Evolutionary conservation across 2,113 vertebrate species (phyloP), one percentile per base, ranked within the genome.

Genomic region (Thermophis baileyi): DNA sequence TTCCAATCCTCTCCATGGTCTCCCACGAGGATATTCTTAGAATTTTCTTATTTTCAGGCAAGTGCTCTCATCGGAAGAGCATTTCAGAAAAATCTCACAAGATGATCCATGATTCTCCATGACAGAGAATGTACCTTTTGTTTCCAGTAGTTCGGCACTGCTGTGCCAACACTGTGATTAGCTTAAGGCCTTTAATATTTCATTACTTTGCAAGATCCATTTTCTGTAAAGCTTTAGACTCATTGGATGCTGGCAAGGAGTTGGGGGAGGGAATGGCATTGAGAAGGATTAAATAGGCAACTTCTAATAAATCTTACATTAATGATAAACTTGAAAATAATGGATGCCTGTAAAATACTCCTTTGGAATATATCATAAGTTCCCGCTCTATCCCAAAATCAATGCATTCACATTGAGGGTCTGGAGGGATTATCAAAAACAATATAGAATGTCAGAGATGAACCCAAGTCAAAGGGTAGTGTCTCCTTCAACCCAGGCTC

Each of bases 1-100:
- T 93, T 40, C 54, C 89, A 86, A 51, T 46, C 89, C 89, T 93
- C 86, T 85, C 89, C 81, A 55, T 57, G 51, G 63, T 90, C 89
- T 93, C 92, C 92, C 92, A 93, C 81, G 10, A 53, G 54, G 81
- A 63, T 63, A 93, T 63, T 87, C 89, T 90, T 87, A 93, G 89
- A 85, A 40, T 54, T 90, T n/a, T 51, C 89, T 90, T 87, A 90
- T 90, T 90, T 93, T 87, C 92, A 87, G 81, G 53, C 54, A 53
- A 47, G 54, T n/a, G 46, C 53, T 55, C 49, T 89, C 49, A 53
- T 20, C 0, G 2, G 9, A 46, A 55, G 60, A 94, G 88, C 14
- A 9, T 74, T 90, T 74, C 49, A 8, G 91, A 47, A 54, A 81
- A 90, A 49, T 24, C 44, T 10, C 24, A 46, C 25, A 11, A 11